A percentile compares a stretch with the other conserved stretches of the same genome.
These are phyloP conservation scores for Riparia riparia DNA, from an alignment of 2,113 vertebrate genomes.

Conservation along the genomic window DNA sequence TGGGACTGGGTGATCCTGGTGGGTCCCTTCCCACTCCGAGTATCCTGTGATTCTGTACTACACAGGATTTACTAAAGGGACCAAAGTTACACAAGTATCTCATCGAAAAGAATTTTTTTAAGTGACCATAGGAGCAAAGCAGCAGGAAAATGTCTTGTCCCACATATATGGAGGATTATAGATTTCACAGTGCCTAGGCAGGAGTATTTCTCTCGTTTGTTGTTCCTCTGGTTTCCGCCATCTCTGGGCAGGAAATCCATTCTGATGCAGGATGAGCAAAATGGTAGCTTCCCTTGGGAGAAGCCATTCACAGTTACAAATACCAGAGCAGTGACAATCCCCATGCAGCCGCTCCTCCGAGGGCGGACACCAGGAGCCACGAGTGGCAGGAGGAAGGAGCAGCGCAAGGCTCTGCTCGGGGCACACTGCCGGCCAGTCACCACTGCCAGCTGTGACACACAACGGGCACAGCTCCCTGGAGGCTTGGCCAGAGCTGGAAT, in stretches of 20 bases:
- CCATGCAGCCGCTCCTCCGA: neutral
- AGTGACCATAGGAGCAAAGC: neutral
- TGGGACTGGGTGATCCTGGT: neutral
- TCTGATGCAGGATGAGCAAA: neutral
- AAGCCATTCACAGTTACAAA: neutral
- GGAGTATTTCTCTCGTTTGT: neutral
- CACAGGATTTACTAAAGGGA: neutral
- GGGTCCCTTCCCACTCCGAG: neutral
- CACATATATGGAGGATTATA: accelerated
- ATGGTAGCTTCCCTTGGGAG: constrained; percentile 46
- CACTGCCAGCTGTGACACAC: accelerated
- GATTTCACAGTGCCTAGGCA: neutral
- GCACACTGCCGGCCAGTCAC: accelerated
- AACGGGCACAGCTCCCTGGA: accelerated
- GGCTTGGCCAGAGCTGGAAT: neutral
- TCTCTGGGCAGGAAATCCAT: constrained; percentile 24
- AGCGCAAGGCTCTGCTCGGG: accelerated
- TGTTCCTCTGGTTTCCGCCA: neutral
- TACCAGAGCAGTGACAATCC: constrained; percentile 13
- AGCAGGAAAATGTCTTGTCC: neutral
- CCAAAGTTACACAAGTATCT: neutral
- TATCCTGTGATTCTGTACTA: neutral
- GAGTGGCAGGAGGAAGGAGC: neutral
- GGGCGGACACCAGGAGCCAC: neutral
- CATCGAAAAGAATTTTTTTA: neutral